phyloP scores from a whole-genome alignment of 2,113 vertebrate species.

The Numenius arquata region DNA sequence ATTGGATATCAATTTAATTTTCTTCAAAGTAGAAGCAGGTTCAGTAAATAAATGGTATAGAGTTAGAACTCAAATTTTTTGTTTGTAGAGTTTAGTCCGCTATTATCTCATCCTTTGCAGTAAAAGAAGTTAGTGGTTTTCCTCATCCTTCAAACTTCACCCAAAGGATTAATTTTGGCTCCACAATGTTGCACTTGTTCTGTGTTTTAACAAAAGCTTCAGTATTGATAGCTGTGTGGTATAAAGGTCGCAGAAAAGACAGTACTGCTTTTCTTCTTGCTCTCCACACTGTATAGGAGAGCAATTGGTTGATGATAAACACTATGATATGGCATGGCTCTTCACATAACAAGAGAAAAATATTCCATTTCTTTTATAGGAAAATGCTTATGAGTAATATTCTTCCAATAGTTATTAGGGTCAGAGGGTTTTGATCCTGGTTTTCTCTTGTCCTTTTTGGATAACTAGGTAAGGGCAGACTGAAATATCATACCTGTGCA shows the following conservation, averaged over 20 bases:
- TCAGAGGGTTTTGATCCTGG: not conserved
- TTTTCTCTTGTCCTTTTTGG: not conserved
- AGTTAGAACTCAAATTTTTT: not conserved
- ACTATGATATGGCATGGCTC: too few species aligned
- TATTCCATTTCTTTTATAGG: not conserved
- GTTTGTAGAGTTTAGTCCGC: not conserved
- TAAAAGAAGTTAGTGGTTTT: not conserved
- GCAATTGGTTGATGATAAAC: not conserved
- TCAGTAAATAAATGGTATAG: not conserved
- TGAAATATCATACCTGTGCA: constrained; percentile 19
- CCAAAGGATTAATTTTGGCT: not conserved
- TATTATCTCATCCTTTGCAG: not conserved
- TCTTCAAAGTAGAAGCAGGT: not conserved
- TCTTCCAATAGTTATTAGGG: not conserved
- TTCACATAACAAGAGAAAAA: not conserved
- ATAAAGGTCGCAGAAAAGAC: not conserved
- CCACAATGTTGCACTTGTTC: not conserved
- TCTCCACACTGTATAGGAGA: not conserved
- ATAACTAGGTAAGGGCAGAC: not conserved
- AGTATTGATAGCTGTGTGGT: not conserved
- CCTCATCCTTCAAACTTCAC: not conserved
- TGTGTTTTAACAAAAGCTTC: not conserved
- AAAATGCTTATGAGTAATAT: not conserved
- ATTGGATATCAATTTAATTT: not conserved
- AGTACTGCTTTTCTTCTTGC: not conserved